A percentile compares a stretch with the other conserved stretches of the same genome.
phyloP scores from a whole-genome alignment of 2,888 invertebrate genomes.

The Eupithecia pulchellata region DNA sequence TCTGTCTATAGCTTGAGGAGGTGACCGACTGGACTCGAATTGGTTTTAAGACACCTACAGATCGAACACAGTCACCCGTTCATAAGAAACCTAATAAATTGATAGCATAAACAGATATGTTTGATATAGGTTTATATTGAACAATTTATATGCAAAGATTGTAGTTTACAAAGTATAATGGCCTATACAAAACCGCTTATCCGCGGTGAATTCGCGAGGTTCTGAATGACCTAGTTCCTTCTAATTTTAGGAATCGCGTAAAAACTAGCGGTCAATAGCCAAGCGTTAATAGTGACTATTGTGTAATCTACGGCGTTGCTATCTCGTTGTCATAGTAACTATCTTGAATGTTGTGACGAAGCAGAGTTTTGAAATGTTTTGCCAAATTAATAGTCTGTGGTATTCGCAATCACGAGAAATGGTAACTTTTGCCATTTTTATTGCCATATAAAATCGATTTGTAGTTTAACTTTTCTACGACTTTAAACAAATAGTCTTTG shows the following conservation, averaged over 20 bases:
- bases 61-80: neutral
- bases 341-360: slow-evolving; percentile 16
- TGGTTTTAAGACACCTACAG: neutral
- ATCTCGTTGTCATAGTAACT: slow-evolving; percentile 28
- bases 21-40: slow-evolving; percentile 23
- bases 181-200: slow-evolving; percentile 22
- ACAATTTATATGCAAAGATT: neutral
- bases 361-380: slow-evolving; percentile 9
- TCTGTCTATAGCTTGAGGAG: slow-evolving; percentile 34
- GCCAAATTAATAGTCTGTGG: slow-evolving; percentile 28
- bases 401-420: slow-evolving; percentile 29
- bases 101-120: neutral
- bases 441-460: slow-evolving; percentile 6
- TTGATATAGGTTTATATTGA: neutral
- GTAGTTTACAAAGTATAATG: neutral
- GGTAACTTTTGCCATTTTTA: slow-evolving; percentile 17
- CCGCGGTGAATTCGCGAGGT: slow-evolving; percentile 31
- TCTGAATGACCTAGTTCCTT: slow-evolving; percentile 35
- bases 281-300: slow-evolving; percentile 22
- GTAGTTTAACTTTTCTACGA: neutral
- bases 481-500: too few species aligned
- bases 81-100: neutral
- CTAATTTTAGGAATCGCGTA: slow-evolving; percentile 38
- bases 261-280: slow-evolving; percentile 32
- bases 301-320: slow-evolving; percentile 14